Evolutionary conservation across 2,797 vertebrate genomes (phyloP).

Genomic region (Lepidocolaptes lacrymiger): DNA sequence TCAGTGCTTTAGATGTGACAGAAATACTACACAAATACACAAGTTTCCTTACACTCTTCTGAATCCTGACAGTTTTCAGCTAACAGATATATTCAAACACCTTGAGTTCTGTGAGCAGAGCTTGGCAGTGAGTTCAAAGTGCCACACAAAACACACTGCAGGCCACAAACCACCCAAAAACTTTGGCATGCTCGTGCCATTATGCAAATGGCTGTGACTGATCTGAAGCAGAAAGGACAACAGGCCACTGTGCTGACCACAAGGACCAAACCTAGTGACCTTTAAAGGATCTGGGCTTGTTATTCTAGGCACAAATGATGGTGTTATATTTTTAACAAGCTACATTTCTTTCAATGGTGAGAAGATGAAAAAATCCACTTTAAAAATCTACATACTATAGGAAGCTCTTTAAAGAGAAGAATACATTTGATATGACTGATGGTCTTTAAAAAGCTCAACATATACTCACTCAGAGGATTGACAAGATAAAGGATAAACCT

Average conservation of each 20-base stretch:
- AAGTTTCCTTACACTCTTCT: neutral
- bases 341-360: neutral
- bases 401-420: neutral
- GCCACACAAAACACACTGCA: neutral
- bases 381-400: neutral
- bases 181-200: accelerated
- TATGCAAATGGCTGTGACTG: neutral
- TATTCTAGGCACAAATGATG: neutral
- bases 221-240: neutral
- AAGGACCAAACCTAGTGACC: neutral
- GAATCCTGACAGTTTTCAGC: neutral
- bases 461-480: neutral
- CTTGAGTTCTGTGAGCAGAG: neutral
- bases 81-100: neutral
- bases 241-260: neutral
- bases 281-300: neutral
- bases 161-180: neutral
- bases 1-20: neutral
- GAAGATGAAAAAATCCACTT: neutral
- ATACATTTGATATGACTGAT: neutral
- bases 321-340: neutral
- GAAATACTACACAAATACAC: neutral
- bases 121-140: neutral
- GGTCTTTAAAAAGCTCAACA: neutral
- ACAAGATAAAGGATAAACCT: neutral